Conservation (phyloP, 2,888 invertebrate species). For the Cacoxenus indagator region DNA sequence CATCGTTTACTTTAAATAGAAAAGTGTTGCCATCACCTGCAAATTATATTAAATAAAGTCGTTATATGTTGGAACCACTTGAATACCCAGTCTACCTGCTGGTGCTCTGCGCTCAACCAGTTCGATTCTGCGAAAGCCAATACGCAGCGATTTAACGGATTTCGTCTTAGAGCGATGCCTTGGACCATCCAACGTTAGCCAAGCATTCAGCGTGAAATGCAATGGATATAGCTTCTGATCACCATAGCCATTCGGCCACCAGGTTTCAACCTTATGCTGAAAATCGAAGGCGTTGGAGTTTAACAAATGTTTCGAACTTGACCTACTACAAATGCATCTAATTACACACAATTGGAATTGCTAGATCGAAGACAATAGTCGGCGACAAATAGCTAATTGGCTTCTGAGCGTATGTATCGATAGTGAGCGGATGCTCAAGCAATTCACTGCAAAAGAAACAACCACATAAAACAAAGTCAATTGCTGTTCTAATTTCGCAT, state of each 20-base stretch:
- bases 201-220: constrained; percentile 72
- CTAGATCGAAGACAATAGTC: constrained; percentile 62
- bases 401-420: constrained; percentile 45
- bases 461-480: constrained; percentile 1
- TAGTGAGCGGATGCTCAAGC: constrained; percentile 52
- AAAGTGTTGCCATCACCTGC: constrained; percentile 80
- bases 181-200: constrained; percentile 46
- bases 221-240: constrained; percentile 82
- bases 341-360: constrained; percentile 63
- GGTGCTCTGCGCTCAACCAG: constrained; percentile 75
- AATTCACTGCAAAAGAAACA: constrained; percentile 60
- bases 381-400: constrained; percentile 56
- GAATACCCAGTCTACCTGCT: constrained; percentile 23
- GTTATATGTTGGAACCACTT: not conserved
- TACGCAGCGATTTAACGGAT: constrained; percentile 73
- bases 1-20: constrained; percentile 87
- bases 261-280: constrained; percentile 74
- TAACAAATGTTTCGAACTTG: constrained; percentile 36
- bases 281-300: constrained; percentile 8
- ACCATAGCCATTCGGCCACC: constrained; percentile 98
- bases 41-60: not conserved
- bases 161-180: constrained; percentile 57
- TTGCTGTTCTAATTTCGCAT: not conserved
- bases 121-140: constrained; percentile 91
- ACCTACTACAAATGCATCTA: constrained; percentile 28